These are phyloP conservation scores for Lutjanus erythropterus DNA, from an alignment of 2,113 vertebrate species.

Conservation along the genomic window DNA sequence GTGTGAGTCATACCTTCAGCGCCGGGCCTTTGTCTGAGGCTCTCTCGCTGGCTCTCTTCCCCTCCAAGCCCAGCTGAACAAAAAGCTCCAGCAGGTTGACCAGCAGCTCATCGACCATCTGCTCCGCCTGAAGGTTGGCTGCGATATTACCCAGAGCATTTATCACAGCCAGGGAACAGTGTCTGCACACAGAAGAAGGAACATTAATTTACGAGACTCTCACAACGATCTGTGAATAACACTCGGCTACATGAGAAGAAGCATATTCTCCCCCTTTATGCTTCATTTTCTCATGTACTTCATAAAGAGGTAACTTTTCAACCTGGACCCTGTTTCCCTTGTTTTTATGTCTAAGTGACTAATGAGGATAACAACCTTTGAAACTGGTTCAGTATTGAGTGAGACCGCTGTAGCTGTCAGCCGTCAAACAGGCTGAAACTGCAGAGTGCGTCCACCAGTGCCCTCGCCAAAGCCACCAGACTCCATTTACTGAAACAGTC, in stretches of 20 bases:
- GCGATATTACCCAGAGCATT: constrained; percentile 96
- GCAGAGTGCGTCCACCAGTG: no score
- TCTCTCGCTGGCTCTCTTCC: constrained; percentile 96
- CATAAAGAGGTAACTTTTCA: no score
- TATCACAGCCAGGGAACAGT: constrained; percentile 78
- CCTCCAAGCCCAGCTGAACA: constrained; percentile 97
- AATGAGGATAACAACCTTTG: no score
- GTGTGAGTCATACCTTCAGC: constrained; percentile 88
- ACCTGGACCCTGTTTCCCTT: no score
- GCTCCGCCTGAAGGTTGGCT: constrained; percentile 95
- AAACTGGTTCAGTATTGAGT: no score
- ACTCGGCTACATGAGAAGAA: background rate
- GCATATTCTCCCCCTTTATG: background rate
- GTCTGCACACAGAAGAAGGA: constrained; percentile 37
- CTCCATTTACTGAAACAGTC: no score
- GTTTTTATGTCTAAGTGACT: no score
- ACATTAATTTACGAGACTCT: background rate
- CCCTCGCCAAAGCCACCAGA: no score
- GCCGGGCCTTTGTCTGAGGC: constrained; percentile 96
- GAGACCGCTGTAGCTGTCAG: no score
- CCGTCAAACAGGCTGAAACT: no score
- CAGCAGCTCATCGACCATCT: constrained; percentile 96
- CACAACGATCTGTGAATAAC: background rate
- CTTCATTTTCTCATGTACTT: background rate
- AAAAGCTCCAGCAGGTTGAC: constrained; percentile 98